Evolutionary conservation across 1,140 invertebrate genomes (phyloP).

Genomic region (Ostrea edulis): DNA sequence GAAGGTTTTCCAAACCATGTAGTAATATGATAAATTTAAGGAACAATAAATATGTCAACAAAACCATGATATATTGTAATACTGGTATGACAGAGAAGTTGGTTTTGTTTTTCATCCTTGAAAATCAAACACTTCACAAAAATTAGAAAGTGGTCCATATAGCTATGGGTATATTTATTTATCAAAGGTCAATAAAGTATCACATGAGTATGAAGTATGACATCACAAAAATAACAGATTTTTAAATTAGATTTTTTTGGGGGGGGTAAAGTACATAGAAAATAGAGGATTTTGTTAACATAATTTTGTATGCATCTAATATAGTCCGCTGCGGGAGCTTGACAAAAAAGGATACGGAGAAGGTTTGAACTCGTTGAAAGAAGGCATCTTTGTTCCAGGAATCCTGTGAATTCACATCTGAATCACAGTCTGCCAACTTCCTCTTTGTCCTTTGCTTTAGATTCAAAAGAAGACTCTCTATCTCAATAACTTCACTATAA

Average conservation of each 20-base stretch:
- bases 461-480: not conserved
- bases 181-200: not conserved
- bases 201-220: too few species aligned
- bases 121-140: too few species aligned
- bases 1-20: constrained; percentile 39
- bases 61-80: not conserved
- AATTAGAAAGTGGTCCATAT: too few species aligned
- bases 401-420: not conserved
- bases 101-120: not conserved
- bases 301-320: too few species aligned
- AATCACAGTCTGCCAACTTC: not conserved
- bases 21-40: not conserved
- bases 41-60: not conserved
- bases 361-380: constrained; percentile 22
- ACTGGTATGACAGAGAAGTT: not conserved
- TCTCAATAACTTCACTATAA: not conserved
- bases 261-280: too few species aligned
- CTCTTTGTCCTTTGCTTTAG: constrained; percentile 14
- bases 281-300: too few species aligned
- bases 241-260: too few species aligned
- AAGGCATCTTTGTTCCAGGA: constrained; percentile 22
- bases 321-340: too few species aligned
- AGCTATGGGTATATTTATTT: not conserved
- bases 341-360: constrained; percentile 12
- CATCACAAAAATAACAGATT: too few species aligned